These are phyloP conservation scores for Piprites chloris DNA, from an alignment of 2,113 vertebrate species.

Conservation along the genomic window DNA sequence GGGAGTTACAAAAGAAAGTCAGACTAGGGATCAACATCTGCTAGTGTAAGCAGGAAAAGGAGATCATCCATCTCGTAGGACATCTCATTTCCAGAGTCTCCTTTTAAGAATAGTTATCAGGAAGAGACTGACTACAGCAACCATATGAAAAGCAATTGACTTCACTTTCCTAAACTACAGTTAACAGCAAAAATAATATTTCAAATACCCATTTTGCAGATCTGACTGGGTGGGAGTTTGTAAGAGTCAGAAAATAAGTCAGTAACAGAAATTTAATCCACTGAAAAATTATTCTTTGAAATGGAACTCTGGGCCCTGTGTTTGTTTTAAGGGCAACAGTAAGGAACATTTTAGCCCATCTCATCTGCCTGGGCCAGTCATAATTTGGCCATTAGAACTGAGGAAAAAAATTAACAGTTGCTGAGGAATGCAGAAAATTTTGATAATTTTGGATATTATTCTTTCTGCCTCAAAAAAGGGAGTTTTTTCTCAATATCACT, in stretches of 20 bases:
- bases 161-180: not conserved
- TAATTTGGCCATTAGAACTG: not conserved
- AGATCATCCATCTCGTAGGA: slow-evolving; percentile 20
- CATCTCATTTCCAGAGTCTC: slow-evolving; percentile 51
- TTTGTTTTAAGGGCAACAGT: not conserved
- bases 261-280: not conserved
- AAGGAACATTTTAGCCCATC: not conserved
- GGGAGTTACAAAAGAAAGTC: not conserved
- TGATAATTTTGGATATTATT: not conserved
- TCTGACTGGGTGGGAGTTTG: not conserved
- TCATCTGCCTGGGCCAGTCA: not conserved
- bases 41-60: slow-evolving; percentile 27
- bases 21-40: not conserved
- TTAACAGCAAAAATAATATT: slow-evolving; percentile 21
- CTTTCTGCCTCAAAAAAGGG: not conserved
- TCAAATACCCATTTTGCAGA: not conserved
- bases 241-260: not conserved
- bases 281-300: not conserved
- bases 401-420: not conserved
- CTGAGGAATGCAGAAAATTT: not conserved
- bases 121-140: not conserved
- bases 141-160: not conserved
- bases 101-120: slow-evolving; percentile 51
- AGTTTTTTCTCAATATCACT: not conserved
- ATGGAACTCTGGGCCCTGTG: not conserved